Conservation (phyloP, 2,888 invertebrate genomes). For the Chrysolina oricalcia region DNA sequence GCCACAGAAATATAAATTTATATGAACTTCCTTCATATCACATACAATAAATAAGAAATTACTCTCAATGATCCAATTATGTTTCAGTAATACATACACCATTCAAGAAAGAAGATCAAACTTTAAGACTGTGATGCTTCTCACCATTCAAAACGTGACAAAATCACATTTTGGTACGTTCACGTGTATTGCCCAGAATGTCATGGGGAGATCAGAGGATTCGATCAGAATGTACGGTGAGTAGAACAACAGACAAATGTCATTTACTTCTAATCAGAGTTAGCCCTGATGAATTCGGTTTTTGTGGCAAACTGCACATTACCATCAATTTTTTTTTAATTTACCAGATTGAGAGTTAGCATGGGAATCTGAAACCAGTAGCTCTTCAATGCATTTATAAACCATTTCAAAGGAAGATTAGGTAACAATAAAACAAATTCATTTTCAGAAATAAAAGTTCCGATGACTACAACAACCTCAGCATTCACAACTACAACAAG, state of each 20-base stretch:
- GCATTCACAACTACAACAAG: slow-evolving; percentile 63
- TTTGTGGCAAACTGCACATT: no score
- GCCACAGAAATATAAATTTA: no score
- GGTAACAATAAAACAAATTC: no score
- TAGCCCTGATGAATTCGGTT: no score
- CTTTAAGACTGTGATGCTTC: slow-evolving; percentile 78
- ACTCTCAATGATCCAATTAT: background rate
- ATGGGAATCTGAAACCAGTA: no score
- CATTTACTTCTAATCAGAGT: background rate
- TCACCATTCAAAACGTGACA: slow-evolving; percentile 78
- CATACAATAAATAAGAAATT: background rate
- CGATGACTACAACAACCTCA: slow-evolving; percentile 66
- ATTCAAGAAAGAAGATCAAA: slow-evolving; percentile 77
- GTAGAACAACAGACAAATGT: slow-evolving; percentile 44
- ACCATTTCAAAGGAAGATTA: no score
- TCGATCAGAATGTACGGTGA: slow-evolving; percentile 81
- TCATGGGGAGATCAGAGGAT: slow-evolving; percentile 81
- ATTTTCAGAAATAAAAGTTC: slow-evolving; percentile 68
- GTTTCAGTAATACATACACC: slow-evolving; percentile 77
- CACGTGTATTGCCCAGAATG: slow-evolving; percentile 82
- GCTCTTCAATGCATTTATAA: no score
- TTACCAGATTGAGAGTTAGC: no score
- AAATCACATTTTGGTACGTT: slow-evolving; percentile 79
- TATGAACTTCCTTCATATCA: background rate
- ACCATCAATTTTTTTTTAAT: no score